phyloP scores from a whole-genome alignment of 2,888 invertebrate species.

The Drosophila austrosaltans region DNA sequence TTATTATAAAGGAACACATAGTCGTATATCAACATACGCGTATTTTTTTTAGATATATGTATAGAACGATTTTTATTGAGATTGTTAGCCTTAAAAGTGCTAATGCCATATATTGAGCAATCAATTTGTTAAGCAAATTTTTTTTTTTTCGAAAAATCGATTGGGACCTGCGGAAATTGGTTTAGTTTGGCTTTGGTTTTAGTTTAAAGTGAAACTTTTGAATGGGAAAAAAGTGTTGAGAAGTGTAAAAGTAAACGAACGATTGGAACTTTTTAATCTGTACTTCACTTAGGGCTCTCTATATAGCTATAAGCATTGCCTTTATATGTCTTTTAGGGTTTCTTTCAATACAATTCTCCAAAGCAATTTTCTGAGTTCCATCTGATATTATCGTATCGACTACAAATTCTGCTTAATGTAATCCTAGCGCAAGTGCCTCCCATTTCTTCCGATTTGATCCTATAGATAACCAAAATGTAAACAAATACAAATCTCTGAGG shows the following conservation, averaged over 20 bases:
- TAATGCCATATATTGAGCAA: not conserved
- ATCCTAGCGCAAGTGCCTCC: not conserved
- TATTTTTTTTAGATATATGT: not conserved
- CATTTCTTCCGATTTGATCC: not conserved
- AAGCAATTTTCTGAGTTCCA: too few relatives aligned
- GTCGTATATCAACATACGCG: slow-evolving; percentile 10
- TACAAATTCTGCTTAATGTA: not conserved
- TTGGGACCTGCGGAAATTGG: too few relatives aligned
- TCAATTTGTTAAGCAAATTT: not conserved
- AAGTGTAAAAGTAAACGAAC: too few relatives aligned
- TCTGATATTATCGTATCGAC: too few relatives aligned
- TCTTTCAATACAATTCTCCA: too few relatives aligned
- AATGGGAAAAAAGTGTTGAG: too few relatives aligned
- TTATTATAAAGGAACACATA: slow-evolving; percentile 10
- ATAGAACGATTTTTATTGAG: not conserved
- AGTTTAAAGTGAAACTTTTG: too few relatives aligned
- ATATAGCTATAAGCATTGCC: too few relatives aligned
- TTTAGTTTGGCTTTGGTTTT: too few relatives aligned
- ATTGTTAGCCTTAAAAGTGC: slow-evolving; percentile 5
- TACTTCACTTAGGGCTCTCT: too few relatives aligned
- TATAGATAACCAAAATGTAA: not conserved
- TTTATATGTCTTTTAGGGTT: too few relatives aligned
- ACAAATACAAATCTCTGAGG: not conserved
- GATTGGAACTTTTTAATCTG: too few relatives aligned
- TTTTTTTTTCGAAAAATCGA: not conserved